A percentile compares a stretch with the other conserved stretches of the same genome.
These are phyloP conservation scores for Platycheirus rosarum DNA, from an alignment of 2,888 invertebrate species.

Conservation along the genomic window DNA sequence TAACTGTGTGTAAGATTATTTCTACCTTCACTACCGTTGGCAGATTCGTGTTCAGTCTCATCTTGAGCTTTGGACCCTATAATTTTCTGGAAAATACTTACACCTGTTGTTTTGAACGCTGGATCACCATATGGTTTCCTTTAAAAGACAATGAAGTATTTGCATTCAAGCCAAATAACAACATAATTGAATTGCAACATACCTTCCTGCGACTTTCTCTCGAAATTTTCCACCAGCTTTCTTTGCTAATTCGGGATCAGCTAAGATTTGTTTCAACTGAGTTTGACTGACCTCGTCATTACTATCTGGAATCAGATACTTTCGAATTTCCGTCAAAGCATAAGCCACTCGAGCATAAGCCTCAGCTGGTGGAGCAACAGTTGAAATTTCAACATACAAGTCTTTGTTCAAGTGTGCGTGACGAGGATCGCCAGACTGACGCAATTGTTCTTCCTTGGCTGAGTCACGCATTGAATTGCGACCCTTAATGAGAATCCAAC, in stretches of 20 bases:
- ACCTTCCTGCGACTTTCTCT: slow-evolving; percentile 36
- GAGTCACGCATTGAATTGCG: slow-evolving; percentile 96
- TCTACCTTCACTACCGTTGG: no score
- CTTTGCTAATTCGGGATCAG: slow-evolving; percentile 55
- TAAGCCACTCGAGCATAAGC: slow-evolving; percentile 89
- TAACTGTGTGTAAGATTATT: no score
- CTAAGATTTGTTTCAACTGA: slow-evolving; percentile 77
- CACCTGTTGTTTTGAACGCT: neutral
- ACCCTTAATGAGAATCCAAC: slow-evolving; percentile 96
- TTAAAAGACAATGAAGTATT: neutral
- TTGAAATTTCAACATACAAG: slow-evolving; percentile 93
- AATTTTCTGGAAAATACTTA: slow-evolving; percentile 22
- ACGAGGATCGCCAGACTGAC: slow-evolving; percentile 92
- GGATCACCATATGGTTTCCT: neutral
- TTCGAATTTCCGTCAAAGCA: slow-evolving; percentile 79
- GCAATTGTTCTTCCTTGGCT: slow-evolving; percentile 90
- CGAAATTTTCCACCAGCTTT: slow-evolving; percentile 28
- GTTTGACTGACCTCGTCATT: slow-evolving; percentile 79
- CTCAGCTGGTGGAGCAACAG: slow-evolving; percentile 92
- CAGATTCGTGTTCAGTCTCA: neutral
- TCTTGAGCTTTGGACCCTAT: neutral
- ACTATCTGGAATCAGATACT: slow-evolving; percentile 79
- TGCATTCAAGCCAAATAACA: neutral
- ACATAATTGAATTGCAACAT: neutral
- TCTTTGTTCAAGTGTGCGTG: slow-evolving; percentile 94